Percentiles rank a stretch among this genome's conserved stretches.
Evolutionary conservation across 2,888 invertebrate species (phyloP).

Genomic region (Hecatera dysodea): DNA sequence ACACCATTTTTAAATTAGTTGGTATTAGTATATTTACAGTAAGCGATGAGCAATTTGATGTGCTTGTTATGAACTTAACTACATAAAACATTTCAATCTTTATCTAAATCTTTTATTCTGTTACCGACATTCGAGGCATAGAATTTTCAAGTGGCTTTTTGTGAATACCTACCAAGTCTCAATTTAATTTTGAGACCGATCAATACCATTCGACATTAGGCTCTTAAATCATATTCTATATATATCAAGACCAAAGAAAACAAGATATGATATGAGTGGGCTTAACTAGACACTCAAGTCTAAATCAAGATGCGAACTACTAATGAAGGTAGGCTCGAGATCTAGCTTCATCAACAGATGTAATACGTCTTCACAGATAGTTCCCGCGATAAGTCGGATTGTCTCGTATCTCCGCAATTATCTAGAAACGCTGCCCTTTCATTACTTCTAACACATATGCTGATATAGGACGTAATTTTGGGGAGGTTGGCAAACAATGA

Average conservation of each 20-base stretch:
- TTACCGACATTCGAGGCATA: too few species aligned
- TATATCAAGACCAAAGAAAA: slow-evolving; percentile 16
- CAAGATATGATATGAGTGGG: slow-evolving; percentile 2
- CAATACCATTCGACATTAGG: not conserved
- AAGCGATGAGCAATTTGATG: not conserved
- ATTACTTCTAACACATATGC: slow-evolving; percentile 69
- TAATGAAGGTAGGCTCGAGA: slow-evolving; percentile 70
- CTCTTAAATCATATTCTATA: not conserved
- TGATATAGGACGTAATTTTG: slow-evolving; percentile 52
- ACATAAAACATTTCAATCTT: not conserved
- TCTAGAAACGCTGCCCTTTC: slow-evolving; percentile 74
- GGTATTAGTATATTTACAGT: not conserved
- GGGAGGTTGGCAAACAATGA: slow-evolving; percentile 37
- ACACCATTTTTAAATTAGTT: not conserved
- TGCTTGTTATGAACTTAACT: not conserved
- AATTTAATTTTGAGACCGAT: slow-evolving; percentile 13
- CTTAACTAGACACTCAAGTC: slow-evolving; percentile 41
- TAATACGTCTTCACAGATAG: slow-evolving; percentile 70
- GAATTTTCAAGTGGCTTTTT: too few species aligned
- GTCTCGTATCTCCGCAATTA: slow-evolving; percentile 74
- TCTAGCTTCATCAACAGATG: slow-evolving; percentile 60
- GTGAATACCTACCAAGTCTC: not conserved
- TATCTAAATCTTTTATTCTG: too few species aligned
- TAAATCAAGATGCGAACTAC: slow-evolving; percentile 75
- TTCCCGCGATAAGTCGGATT: slow-evolving; percentile 69